Evolutionary conservation across 2,113 vertebrate species (phyloP).

Genomic region (Dicrurus megarhynchus): DNA sequence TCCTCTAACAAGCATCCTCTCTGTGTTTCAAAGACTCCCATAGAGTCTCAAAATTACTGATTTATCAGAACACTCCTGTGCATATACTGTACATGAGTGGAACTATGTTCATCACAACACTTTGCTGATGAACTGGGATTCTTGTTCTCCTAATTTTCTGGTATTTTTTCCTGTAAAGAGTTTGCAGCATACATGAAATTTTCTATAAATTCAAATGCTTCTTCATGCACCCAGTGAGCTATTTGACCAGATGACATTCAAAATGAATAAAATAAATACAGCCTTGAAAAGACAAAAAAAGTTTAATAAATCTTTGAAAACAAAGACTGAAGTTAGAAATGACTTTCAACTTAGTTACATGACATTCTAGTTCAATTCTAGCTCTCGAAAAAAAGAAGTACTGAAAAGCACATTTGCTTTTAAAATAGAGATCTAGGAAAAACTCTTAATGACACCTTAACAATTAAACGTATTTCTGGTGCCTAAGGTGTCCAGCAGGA

Average conservation of each 20-base stretch:
- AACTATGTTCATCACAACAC: background rate
- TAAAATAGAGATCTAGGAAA: background rate
- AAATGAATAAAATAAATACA: background rate
- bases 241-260: background rate
- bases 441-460: background rate
- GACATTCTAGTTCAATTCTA: background rate
- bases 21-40: slow-evolving; percentile 23
- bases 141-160: background rate
- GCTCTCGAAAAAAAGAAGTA: background rate
- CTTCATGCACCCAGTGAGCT: background rate
- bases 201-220: background rate
- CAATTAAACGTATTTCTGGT: background rate
- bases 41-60: background rate
- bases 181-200: background rate
- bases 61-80: slow-evolving; percentile 9
- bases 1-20: slow-evolving; percentile 36
- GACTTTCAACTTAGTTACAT: background rate
- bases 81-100: background rate
- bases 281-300: background rate
- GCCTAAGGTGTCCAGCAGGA: background rate
- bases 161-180: background rate
- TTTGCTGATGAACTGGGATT: background rate
- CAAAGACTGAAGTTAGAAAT: background rate
- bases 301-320: background rate
- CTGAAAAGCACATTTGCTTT: background rate